Base-by-base conservation (phyloP, 2,113 vertebrate species). In the Heterotis niloticus region DNA sequence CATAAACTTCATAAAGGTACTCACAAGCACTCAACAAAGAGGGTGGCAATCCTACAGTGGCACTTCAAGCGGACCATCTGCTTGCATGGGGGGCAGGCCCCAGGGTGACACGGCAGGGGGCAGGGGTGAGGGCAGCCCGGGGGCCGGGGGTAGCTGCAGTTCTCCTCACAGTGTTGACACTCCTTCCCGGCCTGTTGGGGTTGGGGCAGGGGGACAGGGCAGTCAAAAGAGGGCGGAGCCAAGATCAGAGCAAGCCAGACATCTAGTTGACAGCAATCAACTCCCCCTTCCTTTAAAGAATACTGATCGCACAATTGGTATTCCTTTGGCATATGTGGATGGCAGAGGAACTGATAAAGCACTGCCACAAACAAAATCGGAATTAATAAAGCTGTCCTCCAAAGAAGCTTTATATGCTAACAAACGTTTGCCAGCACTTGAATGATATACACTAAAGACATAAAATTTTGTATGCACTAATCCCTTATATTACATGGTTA, bases 21-120 rank as follows among this genome's bases (percentile, higher is more conserved):
- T 85, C 91, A 95, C 95, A 90, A 87, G 88, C 95, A 96, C 81
- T 94, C 93, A 60, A 96, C 90, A 83, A 93, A 96, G 0, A 96
- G 88, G 64, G 81, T 81, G 79, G 88, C 90, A 7, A 96, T 92
- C 83, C 89, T 95, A 89, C 95, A 96, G 86, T 96, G 94, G 85
- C 95, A 96, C 83, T 94, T 94, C 73, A 92, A 90, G 82, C 93
- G 91, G 76, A 95, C 85, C 94, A 95, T 95, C 82, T 95, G 94
- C 73, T 88, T 85, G 87, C 95, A 96, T 0, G 92, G 79, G 1
- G 92, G 92, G 76, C 95, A 96, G 64, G 86, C 84, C 28, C 88
- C 93, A 59, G 89, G 89, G 74, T 96, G 95, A 87, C 95, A 96
- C 0, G 92, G 92, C 70, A 94, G 81, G 79, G 85, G 83, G 80